A percentile compares a stretch with the other conserved stretches of the same genome.
Conservation (phyloP, 2,888 invertebrate genomes). For the Drosophila dives region DNA sequence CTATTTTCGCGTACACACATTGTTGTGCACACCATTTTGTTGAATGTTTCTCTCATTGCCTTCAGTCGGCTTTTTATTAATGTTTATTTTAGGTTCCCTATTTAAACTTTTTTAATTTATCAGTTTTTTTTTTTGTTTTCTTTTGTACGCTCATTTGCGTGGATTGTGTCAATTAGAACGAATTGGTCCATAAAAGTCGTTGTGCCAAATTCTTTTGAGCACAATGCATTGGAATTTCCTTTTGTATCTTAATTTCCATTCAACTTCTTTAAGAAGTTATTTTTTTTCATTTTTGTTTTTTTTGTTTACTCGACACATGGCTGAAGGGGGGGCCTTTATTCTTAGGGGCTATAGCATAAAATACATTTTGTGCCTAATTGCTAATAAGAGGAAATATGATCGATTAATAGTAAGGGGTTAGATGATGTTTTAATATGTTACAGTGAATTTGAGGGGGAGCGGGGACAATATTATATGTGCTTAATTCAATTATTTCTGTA, state of each 20-base stretch:
- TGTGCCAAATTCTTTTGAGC: conserved; percentile 60
- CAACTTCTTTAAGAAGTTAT: conserved; percentile 67
- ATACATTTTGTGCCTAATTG: conserved; percentile 64
- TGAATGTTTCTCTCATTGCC: conserved; percentile 25
- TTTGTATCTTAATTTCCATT: conserved; percentile 45
- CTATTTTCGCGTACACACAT: background rate
- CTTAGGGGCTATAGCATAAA: conserved; percentile 48
- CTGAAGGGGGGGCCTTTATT: conserved; percentile 29
- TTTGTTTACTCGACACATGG: conserved; percentile 25
- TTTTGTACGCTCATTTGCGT: conserved; percentile 77
- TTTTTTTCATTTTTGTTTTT: conserved; percentile 11
- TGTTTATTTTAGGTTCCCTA: conserved; percentile 28
- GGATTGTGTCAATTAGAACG: conserved; percentile 79
- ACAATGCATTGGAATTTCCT: conserved; percentile 69
- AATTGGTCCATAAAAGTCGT: conserved; percentile 77
- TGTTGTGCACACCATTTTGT: background rate
- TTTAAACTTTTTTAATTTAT: conserved; percentile 46
- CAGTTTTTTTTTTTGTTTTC: conserved; percentile 20
- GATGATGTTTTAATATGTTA: conserved; percentile 65
- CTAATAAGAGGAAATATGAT: conserved; percentile 59
- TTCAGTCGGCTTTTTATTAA: conserved; percentile 30
- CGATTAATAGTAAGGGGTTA: conserved; percentile 35
- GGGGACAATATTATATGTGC: conserved; percentile 9
- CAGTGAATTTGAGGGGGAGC: conserved; percentile 42
- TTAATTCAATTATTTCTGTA: background rate